Evolutionary conservation across 2,888 invertebrate genomes (phyloP), one percentile per base, ranked within the genome.

Genomic region (Idaea biselata): DNA sequence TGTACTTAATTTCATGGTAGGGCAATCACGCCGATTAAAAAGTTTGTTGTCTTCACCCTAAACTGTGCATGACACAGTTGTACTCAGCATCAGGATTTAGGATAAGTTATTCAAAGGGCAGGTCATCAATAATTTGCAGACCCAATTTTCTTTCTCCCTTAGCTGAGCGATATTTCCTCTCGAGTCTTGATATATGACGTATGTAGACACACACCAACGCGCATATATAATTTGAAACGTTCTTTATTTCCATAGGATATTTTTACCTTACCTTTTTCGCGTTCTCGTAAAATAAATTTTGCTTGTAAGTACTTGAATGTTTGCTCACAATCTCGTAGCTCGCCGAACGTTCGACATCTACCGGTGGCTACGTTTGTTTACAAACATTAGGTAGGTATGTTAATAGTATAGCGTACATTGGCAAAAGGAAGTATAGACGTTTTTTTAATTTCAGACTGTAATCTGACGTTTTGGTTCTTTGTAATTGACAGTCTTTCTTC

Each of bases 141-240:
- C 31, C 55, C 65, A 63, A 66, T 67, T 69, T 69, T 62, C 63
- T 59, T 60, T 58, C 58, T 65, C 61, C 44, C 44, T 44, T 58
- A 31, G 55, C 58, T 67, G 69, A 69, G 63, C 61, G 65, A 67
- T 67, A 59, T 67, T 65, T 63, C 59, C 60, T 58, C 55, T 61
- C 58, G 59, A 55, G 31, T 14, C 44, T 8, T 44, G 56, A 63
- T 59, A 65, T 65, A 60, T 58, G 58, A 57, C 60, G 25, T 25
- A 44, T 44, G 44, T 44, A 44, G 11, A 44, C 44, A 11, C 55
- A 53, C 57, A 57, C 60, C 58, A 31, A 60, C 59, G 18, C 56
- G 55, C 58, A 59, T 62, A 33, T 57, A 56, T 53, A 18, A 56
- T 16, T 18, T 60, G 17, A 14, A 44, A 8, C 44, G 44, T 44